Conservation (phyloP, 2,797 vertebrate species). For the Labeo calbasu region DNA sequence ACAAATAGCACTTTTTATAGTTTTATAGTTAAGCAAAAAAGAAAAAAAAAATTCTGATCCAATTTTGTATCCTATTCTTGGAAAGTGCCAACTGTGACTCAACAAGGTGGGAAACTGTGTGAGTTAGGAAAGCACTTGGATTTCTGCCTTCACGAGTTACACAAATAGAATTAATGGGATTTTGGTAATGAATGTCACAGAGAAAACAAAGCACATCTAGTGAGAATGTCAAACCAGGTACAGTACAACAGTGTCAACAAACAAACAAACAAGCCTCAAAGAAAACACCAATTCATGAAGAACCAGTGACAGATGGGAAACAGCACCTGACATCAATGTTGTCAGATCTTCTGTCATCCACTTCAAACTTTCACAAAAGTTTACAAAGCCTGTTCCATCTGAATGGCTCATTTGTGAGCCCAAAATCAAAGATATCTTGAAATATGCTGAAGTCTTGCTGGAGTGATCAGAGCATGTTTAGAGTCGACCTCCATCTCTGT, state of each 20-base stretch:
- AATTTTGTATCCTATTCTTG: not conserved
- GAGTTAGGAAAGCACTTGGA: not conserved
- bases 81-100: not conserved
- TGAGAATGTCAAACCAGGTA: conserved; percentile 14
- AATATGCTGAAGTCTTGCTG: conserved; percentile 1
- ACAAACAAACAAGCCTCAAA: conserved; percentile 42
- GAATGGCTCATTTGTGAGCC: conserved; percentile 31
- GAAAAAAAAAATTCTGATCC: not conserved
- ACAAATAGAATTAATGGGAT: conserved; percentile 3
- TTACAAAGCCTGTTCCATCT: conserved; percentile 25
- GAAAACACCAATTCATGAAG: conserved; percentile 40
- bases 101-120: not conserved
- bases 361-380: conserved; percentile 34
- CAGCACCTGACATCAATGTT: conserved; percentile 29
- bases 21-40: not conserved
- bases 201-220: conserved; percentile 17
- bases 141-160: not conserved
- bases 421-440: conserved; percentile 16
- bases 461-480: not conserved
- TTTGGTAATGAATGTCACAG: conserved; percentile 23
- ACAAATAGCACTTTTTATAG: not conserved
- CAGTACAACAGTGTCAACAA: conserved; percentile 17
- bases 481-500: conserved; percentile 7
- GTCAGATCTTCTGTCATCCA: conserved; percentile 35
- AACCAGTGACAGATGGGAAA: conserved; percentile 44